These are phyloP conservation scores for Lota lota DNA, from an alignment of 2,113 vertebrate genomes.

Conservation along the genomic window DNA sequence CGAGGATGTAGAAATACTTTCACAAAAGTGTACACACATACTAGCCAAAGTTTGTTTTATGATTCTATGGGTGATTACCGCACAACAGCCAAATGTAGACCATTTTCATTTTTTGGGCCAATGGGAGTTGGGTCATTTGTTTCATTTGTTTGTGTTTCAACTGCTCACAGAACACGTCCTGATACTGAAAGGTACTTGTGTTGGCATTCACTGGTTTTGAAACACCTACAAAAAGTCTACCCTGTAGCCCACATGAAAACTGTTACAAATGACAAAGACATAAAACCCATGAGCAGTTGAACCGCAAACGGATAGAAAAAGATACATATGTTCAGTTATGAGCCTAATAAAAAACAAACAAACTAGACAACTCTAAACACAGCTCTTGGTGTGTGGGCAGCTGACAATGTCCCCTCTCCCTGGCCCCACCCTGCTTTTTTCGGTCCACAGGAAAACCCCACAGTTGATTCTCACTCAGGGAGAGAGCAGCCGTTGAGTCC, in stretches of 20 bases:
- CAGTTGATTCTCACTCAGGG: conserved; percentile 7
- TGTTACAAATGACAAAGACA: too few relatives aligned
- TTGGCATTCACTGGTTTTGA: neutral
- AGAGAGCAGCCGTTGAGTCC: conserved; percentile 19
- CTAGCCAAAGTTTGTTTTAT: conserved; percentile 27
- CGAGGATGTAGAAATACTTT: conserved; percentile 15
- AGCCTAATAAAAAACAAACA: conserved; percentile 3
- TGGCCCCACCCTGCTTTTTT: conserved; percentile 57
- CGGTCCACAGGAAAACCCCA: conserved; percentile 27
- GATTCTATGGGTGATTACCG: neutral
- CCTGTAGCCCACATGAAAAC: too few relatives aligned
- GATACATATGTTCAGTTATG: neutral
- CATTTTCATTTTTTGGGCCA: conserved; percentile 12
- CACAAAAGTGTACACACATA: conserved; percentile 15
- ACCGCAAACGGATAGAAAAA: too few relatives aligned
- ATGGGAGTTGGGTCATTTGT: conserved; percentile 14
- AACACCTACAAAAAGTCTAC: too few relatives aligned
- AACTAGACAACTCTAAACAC: conserved; percentile 37
- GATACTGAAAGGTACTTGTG: neutral
- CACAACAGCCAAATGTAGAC: neutral
- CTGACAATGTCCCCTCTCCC: conserved; percentile 51
- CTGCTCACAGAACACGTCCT: neutral
- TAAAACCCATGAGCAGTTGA: too few relatives aligned
- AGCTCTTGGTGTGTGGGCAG: conserved; percentile 23
- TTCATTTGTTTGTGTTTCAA: neutral